Conservation (phyloP, 2,888 invertebrate genomes). For the Chalcis sispes region DNA sequence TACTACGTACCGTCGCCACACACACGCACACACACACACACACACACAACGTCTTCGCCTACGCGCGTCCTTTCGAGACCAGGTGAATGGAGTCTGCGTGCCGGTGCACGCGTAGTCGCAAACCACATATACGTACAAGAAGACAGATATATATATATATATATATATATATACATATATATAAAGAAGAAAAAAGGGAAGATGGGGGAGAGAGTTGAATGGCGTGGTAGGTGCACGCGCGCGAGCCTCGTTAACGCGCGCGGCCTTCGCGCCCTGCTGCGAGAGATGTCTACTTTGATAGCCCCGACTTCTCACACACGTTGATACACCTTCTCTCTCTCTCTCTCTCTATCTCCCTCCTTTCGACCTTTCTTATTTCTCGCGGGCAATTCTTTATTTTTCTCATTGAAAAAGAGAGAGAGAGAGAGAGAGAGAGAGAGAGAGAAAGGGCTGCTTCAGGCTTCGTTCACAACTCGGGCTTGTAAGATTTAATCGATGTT, state of each 20-base stretch:
- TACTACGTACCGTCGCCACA: not conserved
- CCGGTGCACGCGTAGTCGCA: not conserved
- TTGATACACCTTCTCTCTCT: slow-evolving; percentile 42
- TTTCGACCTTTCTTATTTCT: not conserved
- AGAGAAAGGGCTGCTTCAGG: too few relatives aligned
- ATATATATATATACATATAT: too few relatives aligned
- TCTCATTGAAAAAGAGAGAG: not conserved
- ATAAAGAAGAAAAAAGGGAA: not conserved
- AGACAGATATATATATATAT: too few relatives aligned
- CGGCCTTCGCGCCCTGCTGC: slow-evolving; percentile 69
- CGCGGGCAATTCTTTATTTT: slow-evolving; percentile 26
- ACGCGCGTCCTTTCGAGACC: not conserved
- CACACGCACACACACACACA: not conserved
- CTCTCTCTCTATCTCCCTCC: slow-evolving; percentile 19
- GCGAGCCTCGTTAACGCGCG: slow-evolving; percentile 68
- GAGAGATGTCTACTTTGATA: slow-evolving; percentile 69
- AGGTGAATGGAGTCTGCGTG: not conserved
- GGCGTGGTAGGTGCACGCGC: too few relatives aligned
- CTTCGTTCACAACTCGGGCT: slow-evolving; percentile 36
- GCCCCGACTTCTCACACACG: slow-evolving; percentile 47
- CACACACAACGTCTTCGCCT: not conserved
- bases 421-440: too few relatives aligned
- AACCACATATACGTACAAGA: not conserved
- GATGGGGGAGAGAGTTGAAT: not conserved
- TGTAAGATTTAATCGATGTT: slow-evolving; percentile 48